Conservation (phyloP, 2,113 vertebrate genomes). For the Nothocercus nigrocapillus region DNA sequence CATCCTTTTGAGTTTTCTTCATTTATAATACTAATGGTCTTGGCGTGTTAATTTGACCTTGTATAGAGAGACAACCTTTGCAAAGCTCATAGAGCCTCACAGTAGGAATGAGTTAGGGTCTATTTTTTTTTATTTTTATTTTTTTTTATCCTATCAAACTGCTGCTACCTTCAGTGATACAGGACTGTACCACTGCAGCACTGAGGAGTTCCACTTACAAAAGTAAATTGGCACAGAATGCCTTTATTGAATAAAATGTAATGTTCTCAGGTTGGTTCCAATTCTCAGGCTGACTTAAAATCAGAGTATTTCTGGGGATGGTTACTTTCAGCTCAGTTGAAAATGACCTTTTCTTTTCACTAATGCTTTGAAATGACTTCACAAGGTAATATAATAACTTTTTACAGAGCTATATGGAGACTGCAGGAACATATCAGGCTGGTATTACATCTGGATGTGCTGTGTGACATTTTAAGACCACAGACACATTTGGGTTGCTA, state of each 20-base stretch:
- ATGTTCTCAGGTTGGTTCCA: not conserved
- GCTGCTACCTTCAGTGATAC: not conserved
- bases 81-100: not conserved
- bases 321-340: not conserved
- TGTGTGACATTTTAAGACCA: constrained; percentile 15
- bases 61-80: not conserved
- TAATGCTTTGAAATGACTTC: not conserved
- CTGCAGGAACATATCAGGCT: not conserved
- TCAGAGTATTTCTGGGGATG: not conserved
- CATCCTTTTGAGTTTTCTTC: not conserved
- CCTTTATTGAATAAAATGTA: not conserved
- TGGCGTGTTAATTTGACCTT: not conserved
- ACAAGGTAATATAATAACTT: not conserved
- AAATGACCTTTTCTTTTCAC: not conserved
- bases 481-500: not conserved
- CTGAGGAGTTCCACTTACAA: not conserved
- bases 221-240: not conserved
- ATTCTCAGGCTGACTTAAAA: not conserved
- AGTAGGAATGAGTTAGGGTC: not conserved
- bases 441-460: not conserved
- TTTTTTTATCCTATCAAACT: not conserved
- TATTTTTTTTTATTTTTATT: not conserved
- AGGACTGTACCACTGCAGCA: not conserved
- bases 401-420: not conserved
- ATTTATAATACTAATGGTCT: not conserved